Conservation (phyloP, 2,797 vertebrate genomes). For the Trichosurus vulpecula region DNA sequence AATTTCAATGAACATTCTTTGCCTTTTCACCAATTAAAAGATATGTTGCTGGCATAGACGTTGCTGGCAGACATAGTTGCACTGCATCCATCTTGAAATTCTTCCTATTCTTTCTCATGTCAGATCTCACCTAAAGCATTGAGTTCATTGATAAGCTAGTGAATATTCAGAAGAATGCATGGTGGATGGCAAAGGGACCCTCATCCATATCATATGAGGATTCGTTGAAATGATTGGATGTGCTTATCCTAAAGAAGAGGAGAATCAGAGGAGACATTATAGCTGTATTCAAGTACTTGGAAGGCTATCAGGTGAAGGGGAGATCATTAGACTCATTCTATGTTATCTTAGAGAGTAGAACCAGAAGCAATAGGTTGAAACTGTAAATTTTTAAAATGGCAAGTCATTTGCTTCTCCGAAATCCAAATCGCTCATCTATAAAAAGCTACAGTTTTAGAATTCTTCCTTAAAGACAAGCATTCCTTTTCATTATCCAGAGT, state of each 20-base stretch:
- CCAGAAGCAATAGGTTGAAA: not conserved
- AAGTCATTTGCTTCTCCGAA: slow-evolving; percentile 71
- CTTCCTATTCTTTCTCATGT: not conserved
- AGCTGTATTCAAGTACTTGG: not conserved
- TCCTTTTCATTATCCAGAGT: slow-evolving; percentile 48
- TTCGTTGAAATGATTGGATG: not conserved
- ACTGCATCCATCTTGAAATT: not conserved
- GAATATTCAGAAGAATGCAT: not conserved
- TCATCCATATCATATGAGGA: not conserved
- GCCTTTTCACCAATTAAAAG: not conserved
- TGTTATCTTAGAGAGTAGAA: not conserved
- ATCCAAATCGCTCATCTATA: slow-evolving; percentile 72
- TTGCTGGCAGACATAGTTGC: no score
- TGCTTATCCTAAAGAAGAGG: not conserved
- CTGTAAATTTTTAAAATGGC: not conserved
- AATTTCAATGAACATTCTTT: not conserved
- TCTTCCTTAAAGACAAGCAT: slow-evolving; percentile 58
- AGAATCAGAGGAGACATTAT: not conserved
- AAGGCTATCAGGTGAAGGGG: not conserved
- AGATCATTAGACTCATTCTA: not conserved
- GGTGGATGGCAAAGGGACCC: not conserved
- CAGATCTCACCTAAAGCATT: not conserved
- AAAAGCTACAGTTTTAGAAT: slow-evolving; percentile 67
- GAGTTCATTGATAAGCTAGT: not conserved
- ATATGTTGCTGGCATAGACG: not conserved